These are phyloP conservation scores for Heteropelma amictum DNA, from an alignment of 2,888 invertebrate genomes.

Conservation along the genomic window DNA sequence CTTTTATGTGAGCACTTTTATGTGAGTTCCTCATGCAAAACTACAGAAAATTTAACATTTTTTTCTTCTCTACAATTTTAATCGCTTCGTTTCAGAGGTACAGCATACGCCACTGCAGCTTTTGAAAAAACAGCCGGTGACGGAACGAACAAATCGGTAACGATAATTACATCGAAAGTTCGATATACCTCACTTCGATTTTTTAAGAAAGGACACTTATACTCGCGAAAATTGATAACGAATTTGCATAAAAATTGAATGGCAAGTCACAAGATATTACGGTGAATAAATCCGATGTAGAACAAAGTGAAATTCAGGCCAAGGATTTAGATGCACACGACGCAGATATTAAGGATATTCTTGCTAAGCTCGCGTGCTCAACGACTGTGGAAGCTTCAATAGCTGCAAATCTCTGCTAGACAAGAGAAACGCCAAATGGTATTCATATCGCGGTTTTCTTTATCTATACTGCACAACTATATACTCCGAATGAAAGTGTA, in stretches of 20 bases:
- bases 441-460: slow-evolving; percentile 11
- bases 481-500: background rate
- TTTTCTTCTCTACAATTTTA: no score
- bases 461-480: background rate
- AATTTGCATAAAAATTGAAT: slow-evolving; percentile 62
- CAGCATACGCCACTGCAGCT: no score
- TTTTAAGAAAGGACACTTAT: background rate
- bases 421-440: slow-evolving; percentile 25
- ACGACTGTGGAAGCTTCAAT: slow-evolving; percentile 34
- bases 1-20: no score
- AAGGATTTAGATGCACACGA: slow-evolving; percentile 54
- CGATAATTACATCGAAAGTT: no score
- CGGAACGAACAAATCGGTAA: no score
- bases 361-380: slow-evolving; percentile 41
- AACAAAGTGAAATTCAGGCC: slow-evolving; percentile 6
- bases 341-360: slow-evolving; percentile 56
- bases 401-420: slow-evolving; percentile 43
- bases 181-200: no score
- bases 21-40: no score
- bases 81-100: no score
- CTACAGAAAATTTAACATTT: no score
- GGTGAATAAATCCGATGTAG: slow-evolving; percentile 10
- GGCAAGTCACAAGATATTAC: slow-evolving; percentile 36
- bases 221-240: slow-evolving; percentile 30
- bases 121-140: no score